These are phyloP conservation scores for Propithecus coquereli DNA, from an alignment of 2,113 vertebrate genomes.

Conservation along the genomic window DNA sequence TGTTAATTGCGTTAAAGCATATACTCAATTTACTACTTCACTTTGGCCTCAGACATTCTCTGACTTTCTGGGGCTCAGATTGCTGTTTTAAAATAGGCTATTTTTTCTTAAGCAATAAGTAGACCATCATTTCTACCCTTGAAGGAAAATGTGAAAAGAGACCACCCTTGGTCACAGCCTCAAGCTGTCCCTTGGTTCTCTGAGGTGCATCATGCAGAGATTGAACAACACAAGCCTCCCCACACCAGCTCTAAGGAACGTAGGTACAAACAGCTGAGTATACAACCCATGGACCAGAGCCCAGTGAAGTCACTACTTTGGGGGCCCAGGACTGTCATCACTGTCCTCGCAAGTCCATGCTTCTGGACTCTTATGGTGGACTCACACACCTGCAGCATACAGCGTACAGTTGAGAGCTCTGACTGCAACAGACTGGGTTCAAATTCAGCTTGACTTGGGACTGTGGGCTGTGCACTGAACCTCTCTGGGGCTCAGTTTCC, in stretches of 20 bases:
- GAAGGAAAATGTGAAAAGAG: not conserved
- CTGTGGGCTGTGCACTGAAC: not conserved
- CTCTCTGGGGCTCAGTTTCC: not conserved
- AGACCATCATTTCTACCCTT: not conserved
- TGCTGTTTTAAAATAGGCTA: not conserved
- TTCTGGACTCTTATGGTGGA: not conserved
- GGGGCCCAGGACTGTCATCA: conserved; percentile 54
- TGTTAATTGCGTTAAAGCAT: not conserved
- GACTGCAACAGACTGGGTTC: not conserved
- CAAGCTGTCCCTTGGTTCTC: not conserved
- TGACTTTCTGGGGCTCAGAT: not conserved
- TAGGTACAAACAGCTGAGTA: conserved; percentile 45
- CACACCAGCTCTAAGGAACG: not conserved
- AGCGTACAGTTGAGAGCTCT: not conserved
- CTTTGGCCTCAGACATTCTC: not conserved
- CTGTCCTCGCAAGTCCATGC: conserved; percentile 23
- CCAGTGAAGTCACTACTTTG: conserved; percentile 54
- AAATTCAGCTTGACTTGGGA: not conserved
- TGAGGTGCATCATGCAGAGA: not conserved
- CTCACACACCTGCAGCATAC: conserved; percentile 41
- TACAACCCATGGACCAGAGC: not conserved
- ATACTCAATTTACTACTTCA: not conserved
- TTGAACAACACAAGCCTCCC: not conserved
- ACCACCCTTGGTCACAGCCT: not conserved
- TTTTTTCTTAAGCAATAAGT: not conserved